Evolutionary conservation across 1,140 invertebrate genomes (phyloP).

Genomic region (Aphelenchoides fujianensis): DNA sequence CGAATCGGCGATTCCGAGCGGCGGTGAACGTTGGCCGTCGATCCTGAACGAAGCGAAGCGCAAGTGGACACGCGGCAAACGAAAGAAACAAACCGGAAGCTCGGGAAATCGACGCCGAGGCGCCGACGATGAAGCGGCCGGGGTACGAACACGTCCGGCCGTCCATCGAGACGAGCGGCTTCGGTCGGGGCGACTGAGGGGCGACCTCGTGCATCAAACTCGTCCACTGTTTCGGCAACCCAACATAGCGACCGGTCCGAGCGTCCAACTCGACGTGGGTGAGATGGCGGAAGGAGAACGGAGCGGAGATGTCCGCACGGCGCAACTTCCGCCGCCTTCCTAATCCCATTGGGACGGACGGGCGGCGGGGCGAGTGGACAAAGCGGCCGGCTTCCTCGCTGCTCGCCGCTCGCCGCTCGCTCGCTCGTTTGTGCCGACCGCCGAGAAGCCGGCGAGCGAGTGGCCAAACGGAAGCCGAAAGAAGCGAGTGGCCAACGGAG

Average conservation of each 20-base stretch:
- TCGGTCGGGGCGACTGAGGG: neutral
- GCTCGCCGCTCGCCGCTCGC: no score
- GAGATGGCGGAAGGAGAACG: constrained; percentile 30
- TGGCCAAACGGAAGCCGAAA: no score
- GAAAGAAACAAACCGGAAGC: constrained; percentile 27
- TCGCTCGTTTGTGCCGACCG: no score
- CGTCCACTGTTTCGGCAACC: constrained; percentile 23
- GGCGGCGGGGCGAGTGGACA: no score
- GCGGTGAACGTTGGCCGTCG: neutral
- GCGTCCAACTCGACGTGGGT: constrained; percentile 36
- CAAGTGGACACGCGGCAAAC: no score
- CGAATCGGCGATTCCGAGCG: neutral
- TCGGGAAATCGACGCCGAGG: neutral
- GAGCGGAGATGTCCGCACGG: constrained; percentile 29
- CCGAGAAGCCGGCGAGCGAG: no score
- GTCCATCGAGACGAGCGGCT: constrained; percentile 17
- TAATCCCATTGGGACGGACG: constrained; percentile 12
- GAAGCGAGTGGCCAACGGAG: no score
- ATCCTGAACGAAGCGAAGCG: neutral
- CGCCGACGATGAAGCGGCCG: constrained; percentile 18
- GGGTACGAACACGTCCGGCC: neutral
- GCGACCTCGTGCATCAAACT: neutral
- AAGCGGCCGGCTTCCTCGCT: no score
- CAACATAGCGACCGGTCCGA: constrained; percentile 22
- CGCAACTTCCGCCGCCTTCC: neutral